Base-by-base conservation (phyloP, 1,140 invertebrate species). In the Drosophila virilis region DNA sequence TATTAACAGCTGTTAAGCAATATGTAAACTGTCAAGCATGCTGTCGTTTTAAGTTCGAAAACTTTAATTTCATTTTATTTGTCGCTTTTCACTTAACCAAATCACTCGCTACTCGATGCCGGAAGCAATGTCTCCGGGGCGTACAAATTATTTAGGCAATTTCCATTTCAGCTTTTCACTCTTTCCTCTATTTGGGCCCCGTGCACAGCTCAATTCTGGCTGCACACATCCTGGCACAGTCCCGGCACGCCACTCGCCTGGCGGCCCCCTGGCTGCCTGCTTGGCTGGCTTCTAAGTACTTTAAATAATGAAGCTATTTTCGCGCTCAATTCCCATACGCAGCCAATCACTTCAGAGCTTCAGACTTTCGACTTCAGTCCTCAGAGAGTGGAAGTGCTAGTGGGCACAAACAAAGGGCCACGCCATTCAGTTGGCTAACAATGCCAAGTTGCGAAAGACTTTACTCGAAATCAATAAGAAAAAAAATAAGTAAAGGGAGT, bases 281-380 rank as follows among this genome's bases (percentile, higher is more conserved):
- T 4, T 13, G 9, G 13, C 58, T 60, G 45, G 52, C 17, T 62
- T 81, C 74, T 71, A 82, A 74, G 79, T 88, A 88, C 83, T 88
- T 88, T 88, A 89, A 88, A 89, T 88, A 88, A 88, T 88, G 83
- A 88, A 88, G 83, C 83, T 80, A 89, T 86, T 86, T 86, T 88
- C 83, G 83, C 83, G 83, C 81, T 79, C 79, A 86, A 86, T 88
- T 88, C 83, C 83, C 83, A 88, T 73, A 80, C 80, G 83, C 84
- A 80, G 80, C 72, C 83, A 88, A 88, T 88, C 84, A 88, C 84
- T 88, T 89, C 64, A 72, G 73, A 57, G 42, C 48, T 28, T 43
- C 46, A 51, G 52, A 46, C 61, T 57, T 51, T 35, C 22, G 59
- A 57, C 12, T 45, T 32, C 54, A 61, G 79, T 77, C 68, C 28